Conservation (phyloP, 2,113 vertebrate species). For the Rhabdornis inornatus region DNA sequence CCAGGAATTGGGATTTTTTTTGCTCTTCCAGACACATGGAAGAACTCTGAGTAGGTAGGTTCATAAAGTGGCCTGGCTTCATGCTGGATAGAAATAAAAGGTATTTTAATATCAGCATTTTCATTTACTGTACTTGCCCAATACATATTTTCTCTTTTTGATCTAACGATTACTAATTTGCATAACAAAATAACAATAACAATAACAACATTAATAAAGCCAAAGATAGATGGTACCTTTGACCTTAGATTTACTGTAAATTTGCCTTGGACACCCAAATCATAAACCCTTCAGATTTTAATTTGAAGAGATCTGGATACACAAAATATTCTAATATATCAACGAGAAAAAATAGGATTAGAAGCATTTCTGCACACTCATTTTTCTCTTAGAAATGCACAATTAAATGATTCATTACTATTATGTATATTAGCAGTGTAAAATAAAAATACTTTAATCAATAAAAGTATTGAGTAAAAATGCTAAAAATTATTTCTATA, state of each 20-base stretch:
- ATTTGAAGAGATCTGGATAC: not conserved
- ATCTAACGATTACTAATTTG: not conserved
- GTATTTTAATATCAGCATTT: not conserved
- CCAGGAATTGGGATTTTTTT: not conserved
- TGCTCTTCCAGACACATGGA: not conserved
- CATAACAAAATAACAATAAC: not conserved
- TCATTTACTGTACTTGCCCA: not conserved
- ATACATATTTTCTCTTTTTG: not conserved
- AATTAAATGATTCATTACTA: not conserved
- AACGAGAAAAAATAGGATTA: accelerated
- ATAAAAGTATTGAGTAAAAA: not conserved
- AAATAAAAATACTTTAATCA: not conserved
- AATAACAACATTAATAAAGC: accelerated
- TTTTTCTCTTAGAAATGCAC: not conserved
- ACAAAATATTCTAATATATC: not conserved
- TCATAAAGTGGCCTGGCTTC: not conserved
- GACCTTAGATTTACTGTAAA: not conserved
- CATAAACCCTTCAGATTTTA: not conserved
- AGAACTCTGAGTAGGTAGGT: not conserved
- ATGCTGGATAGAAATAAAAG: not conserved
- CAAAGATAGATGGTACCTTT: not conserved
- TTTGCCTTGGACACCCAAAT: not conserved
- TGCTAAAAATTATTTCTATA: not conserved
- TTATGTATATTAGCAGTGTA: not conserved
- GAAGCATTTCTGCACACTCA: not conserved